Evolutionary conservation across 2,797 vertebrate species (phyloP).

Genomic region (Protonibea diacanthus): DNA sequence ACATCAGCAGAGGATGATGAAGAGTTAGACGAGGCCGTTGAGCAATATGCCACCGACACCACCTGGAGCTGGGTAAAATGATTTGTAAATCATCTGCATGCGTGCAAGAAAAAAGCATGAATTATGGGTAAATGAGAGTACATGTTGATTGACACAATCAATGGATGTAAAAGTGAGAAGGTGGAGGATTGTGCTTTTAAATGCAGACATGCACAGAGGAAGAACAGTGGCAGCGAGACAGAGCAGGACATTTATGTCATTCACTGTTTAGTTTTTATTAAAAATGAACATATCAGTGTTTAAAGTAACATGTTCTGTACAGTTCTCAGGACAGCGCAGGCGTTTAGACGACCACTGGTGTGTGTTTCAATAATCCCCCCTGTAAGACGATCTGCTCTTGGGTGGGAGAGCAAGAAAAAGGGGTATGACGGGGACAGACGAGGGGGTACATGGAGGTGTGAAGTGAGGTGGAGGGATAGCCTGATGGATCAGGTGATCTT

Average conservation of each 20-base stretch:
- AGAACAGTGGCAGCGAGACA: neutral
- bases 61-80: constrained; percentile 86
- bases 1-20: constrained; percentile 73
- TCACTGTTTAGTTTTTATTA: neutral
- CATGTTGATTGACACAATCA: neutral
- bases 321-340: neutral
- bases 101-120: constrained; percentile 17
- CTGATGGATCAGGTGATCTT: constrained; percentile 20
- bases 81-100: constrained; percentile 45
- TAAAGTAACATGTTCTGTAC: constrained; percentile 2
- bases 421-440: neutral
- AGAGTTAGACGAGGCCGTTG: constrained; percentile 70
- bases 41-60: constrained; percentile 68
- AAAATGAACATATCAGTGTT: constrained; percentile 4
- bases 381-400: constrained; percentile 55
- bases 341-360: neutral
- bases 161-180: neutral
- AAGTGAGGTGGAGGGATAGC: neutral
- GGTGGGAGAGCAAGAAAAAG: constrained; percentile 3
- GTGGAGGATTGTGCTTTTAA: neutral
- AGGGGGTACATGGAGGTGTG: neutral
- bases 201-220: neutral
- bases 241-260: neutral
- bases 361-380: constrained; percentile 35
- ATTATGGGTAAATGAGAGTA: neutral